Conservation (phyloP, 2,888 invertebrate species). For the Eilema depressum region DNA sequence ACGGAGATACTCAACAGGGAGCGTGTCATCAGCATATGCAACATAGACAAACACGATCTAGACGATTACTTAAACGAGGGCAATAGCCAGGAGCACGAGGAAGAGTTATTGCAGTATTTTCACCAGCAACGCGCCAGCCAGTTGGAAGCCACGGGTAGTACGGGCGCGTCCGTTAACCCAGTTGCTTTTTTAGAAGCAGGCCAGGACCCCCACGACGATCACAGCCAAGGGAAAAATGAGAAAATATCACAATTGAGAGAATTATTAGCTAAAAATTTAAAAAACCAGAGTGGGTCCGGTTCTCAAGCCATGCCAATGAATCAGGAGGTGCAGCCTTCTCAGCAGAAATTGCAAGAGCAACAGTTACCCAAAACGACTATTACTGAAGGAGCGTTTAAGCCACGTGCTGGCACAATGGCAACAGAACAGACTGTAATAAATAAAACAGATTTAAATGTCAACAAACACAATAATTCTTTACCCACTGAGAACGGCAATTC, state of each 20-base stretch:
- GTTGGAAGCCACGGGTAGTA: conserved; percentile 45
- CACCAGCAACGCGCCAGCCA: conserved; percentile 83
- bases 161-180: conserved; percentile 44
- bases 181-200: conserved; percentile 78
- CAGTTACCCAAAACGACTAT: conserved; percentile 58
- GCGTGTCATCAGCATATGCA: conserved; percentile 91
- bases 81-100: conserved; percentile 93
- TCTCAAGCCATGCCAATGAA: conserved; percentile 59
- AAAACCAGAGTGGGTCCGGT: conserved; percentile 79
- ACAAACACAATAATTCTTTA: conserved; percentile 62
- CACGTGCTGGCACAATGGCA: conserved; percentile 57
- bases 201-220: conserved; percentile 82
- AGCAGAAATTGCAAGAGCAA: conserved; percentile 61
- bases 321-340: conserved; percentile 60
- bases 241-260: conserved; percentile 92
- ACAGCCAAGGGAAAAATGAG: conserved; percentile 86
- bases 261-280: conserved; percentile 89
- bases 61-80: conserved; percentile 93
- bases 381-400: conserved; percentile 74
- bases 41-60: conserved; percentile 92
- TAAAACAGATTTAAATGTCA: conserved; percentile 55
- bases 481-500: conserved; percentile 69
- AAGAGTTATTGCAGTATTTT: conserved; percentile 94
- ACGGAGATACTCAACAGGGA: conserved; percentile 88
- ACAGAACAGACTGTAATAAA: conserved; percentile 55